Evolutionary conservation across 1,140 invertebrate species (phyloP).

Genomic region (Diploscapter pachys): DNA sequence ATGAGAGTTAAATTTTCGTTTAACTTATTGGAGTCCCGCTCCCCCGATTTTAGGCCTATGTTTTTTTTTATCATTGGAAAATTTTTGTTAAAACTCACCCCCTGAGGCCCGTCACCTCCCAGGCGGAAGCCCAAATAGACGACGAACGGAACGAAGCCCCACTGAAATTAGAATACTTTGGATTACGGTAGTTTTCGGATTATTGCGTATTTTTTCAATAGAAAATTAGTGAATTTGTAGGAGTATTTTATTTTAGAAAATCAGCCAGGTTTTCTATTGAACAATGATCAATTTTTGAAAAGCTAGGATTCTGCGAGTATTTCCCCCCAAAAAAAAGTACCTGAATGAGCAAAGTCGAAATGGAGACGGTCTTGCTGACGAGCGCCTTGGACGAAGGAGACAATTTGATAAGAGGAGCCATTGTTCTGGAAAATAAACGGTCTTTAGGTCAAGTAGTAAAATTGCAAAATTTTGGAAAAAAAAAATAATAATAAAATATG

Average conservation of each 20-base stretch:
- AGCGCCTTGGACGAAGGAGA: conserved; percentile 16
- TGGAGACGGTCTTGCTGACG: conserved; percentile 26
- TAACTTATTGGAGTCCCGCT: too few relatives aligned
- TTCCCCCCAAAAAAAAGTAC: too few relatives aligned
- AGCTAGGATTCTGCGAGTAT: too few relatives aligned
- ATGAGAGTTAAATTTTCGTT: too few relatives aligned
- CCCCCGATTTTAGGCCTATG: too few relatives aligned
- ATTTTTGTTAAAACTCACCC: too few relatives aligned
- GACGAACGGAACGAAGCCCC: conserved; percentile 36
- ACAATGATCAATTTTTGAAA: too few relatives aligned
- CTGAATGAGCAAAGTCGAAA: conserved; percentile 18
- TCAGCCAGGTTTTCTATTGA: too few relatives aligned
- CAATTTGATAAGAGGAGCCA: conserved; percentile 17
- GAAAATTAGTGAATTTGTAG: neutral
- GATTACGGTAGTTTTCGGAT: conserved; percentile 1
- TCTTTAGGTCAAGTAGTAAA: neutral
- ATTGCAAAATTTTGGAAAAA: neutral
- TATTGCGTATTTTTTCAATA: neutral
- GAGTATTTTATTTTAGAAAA: neutral
- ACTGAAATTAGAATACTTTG: neutral
- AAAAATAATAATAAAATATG: neutral
- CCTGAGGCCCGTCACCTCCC: conserved; percentile 10
- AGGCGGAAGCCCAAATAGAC: conserved; percentile 33
- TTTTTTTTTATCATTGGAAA: too few relatives aligned
- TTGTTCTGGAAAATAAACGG: neutral